A percentile compares a stretch with the other conserved stretches of the same genome.
phyloP scores from a whole-genome alignment of 2,113 vertebrate genomes.

The Columba livia region DNA sequence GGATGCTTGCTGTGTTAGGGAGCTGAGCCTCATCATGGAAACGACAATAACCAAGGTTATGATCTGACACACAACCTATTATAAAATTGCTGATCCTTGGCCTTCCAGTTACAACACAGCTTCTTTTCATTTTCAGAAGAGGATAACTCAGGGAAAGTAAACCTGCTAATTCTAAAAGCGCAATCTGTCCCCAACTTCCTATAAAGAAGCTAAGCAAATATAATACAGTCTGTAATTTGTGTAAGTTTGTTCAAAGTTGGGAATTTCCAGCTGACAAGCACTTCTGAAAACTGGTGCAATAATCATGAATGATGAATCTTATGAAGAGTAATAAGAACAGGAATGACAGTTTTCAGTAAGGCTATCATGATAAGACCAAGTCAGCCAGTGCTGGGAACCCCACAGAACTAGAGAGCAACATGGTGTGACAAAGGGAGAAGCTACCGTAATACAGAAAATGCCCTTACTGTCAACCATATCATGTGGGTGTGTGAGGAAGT shows the following conservation, averaged over 20 bases:
- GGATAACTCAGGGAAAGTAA: not conserved
- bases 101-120: not conserved
- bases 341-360: constrained; percentile 16
- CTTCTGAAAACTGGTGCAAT: not conserved
- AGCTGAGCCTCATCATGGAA: not conserved
- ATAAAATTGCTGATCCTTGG: not conserved
- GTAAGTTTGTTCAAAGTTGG: not conserved
- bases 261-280: not conserved
- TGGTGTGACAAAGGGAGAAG: not conserved
- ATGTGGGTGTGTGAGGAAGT: constrained; percentile 10
- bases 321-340: not conserved
- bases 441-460: not conserved
- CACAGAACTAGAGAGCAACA: not conserved
- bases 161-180: not conserved
- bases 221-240: not conserved
- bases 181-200: not conserved
- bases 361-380: not conserved
- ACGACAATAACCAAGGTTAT: rapidly evolving
- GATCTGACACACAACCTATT: not conserved
- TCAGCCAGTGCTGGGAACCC: not conserved
- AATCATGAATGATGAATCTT: not conserved
- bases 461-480: not conserved
- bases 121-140: not conserved
- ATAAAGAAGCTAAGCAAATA: not conserved
- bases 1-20: rapidly evolving